Evolutionary conservation across 1,140 invertebrate species (phyloP).

Genomic region (Leptinotarsa undecemlineata): DNA sequence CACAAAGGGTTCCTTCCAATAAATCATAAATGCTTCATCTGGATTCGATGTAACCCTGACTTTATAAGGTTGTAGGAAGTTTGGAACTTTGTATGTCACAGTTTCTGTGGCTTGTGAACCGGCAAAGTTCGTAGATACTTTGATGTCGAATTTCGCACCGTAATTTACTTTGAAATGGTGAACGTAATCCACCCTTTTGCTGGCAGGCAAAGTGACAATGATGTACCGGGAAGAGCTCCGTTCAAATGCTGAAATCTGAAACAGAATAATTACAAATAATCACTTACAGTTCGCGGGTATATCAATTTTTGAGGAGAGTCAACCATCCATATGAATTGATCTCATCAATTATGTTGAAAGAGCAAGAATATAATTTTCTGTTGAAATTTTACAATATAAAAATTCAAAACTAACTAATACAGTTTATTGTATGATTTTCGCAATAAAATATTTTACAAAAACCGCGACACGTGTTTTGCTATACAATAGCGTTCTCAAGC

Average conservation of each 20-base stretch:
- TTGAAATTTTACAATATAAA: no score
- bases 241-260: conserved; percentile 33
- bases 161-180: conserved; percentile 37
- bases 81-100: conserved; percentile 39
- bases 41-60: conserved; percentile 40
- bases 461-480: no score
- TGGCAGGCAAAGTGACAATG: conserved; percentile 30
- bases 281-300: no score
- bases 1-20: conserved; percentile 46
- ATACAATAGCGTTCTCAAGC: no score
- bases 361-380: no score
- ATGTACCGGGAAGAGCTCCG: conserved; percentile 20
- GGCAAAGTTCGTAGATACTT: conserved; percentile 42
- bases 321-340: neutral
- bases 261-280: neutral
- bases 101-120: conserved; percentile 35
- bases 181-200: conserved; percentile 25
- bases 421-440: no score
- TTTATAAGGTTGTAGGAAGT: conserved; percentile 44
- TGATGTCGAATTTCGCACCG: conserved; percentile 38
- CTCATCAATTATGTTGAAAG: neutral
- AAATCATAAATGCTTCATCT: conserved; percentile 43
- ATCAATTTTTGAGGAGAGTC: no score
- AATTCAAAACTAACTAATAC: no score
- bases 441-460: no score